A percentile compares a stretch with the other conserved stretches of the same genome.
Evolutionary conservation across 2,797 vertebrate genomes (phyloP).

Genomic region (Cygnus olor): DNA sequence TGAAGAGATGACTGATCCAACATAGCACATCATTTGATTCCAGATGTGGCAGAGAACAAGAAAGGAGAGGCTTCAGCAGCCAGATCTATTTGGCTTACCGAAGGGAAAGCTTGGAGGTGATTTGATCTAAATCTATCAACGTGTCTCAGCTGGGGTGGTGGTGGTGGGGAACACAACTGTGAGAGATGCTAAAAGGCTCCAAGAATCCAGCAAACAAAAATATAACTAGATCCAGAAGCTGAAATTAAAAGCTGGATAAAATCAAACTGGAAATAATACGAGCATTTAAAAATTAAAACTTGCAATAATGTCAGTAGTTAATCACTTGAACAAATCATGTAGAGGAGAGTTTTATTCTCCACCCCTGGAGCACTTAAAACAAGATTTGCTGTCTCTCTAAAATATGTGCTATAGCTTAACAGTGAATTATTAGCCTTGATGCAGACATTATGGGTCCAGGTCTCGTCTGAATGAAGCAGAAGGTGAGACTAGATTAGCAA

Average conservation of each 20-base stretch:
- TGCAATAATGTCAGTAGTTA: slow-evolving; percentile 8
- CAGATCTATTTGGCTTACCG: not conserved
- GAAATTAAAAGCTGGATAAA: slow-evolving; percentile 33
- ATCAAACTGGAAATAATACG: slow-evolving; percentile 1
- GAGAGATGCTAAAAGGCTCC: slow-evolving; percentile 1
- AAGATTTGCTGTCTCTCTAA: slow-evolving; percentile 20
- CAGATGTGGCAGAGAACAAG: not conserved
- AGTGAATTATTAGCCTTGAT: slow-evolving; percentile 49
- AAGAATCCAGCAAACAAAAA: slow-evolving; percentile 39
- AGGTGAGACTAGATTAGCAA: slow-evolving; percentile 52
- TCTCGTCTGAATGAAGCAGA: slow-evolving; percentile 3
- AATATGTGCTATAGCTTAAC: not conserved
- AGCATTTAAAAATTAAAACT: slow-evolving; percentile 38
- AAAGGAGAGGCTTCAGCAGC: not conserved
- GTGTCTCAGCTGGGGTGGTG: not conserved
- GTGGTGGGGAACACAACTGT: not conserved
- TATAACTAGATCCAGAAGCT: slow-evolving; percentile 42
- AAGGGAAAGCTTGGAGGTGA: slow-evolving; percentile 19
- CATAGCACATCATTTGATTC: not conserved
- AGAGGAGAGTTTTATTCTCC: not conserved
- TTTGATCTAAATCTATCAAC: slow-evolving; percentile 30
- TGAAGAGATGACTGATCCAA: not conserved
- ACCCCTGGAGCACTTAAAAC: slow-evolving; percentile 8
- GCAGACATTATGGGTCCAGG: slow-evolving; percentile 34
- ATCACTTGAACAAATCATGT: slow-evolving; percentile 22